phyloP scores from a whole-genome alignment of 1,140 invertebrate species.

The Bombus impatiens region DNA sequence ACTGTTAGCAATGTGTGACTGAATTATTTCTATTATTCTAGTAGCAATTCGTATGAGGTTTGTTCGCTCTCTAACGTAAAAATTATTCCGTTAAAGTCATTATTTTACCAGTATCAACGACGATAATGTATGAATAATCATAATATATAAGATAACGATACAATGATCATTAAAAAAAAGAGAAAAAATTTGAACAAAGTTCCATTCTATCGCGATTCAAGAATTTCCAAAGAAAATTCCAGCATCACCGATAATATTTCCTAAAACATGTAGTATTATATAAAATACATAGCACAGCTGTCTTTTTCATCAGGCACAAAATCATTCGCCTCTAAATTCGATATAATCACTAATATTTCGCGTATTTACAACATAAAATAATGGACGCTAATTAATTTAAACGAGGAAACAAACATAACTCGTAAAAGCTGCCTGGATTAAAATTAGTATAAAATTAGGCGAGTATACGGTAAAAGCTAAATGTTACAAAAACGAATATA shows the following conservation, averaged over 20 bases:
- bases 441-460: constrained; percentile 33
- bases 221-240: not conserved
- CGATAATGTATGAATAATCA: constrained; percentile 2
- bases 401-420: constrained; percentile 40
- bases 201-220: not conserved
- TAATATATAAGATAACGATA: not conserved
- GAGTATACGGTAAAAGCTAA: constrained; percentile 23
- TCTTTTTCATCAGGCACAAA: constrained; percentile 39
- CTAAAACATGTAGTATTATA: not conserved
- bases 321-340: constrained; percentile 32
- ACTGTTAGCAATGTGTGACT: constrained; percentile 59
- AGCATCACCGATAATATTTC: not conserved
- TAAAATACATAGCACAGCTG: constrained; percentile 35
- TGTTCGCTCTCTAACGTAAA: not conserved
- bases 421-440: constrained; percentile 44
- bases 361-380: constrained; percentile 47
- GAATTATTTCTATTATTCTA: constrained; percentile 40
- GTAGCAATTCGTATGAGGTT: constrained; percentile 1
- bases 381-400: constrained; percentile 42
- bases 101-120: not conserved
- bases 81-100: not conserved
- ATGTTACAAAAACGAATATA: constrained; percentile 20
- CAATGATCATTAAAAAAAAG: not conserved
- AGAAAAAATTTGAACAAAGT: not conserved
- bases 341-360: constrained; percentile 32